Evolutionary conservation across 1,140 invertebrate species (phyloP), one percentile per base, ranked within the genome.

Genomic region (Apis cerana): DNA sequence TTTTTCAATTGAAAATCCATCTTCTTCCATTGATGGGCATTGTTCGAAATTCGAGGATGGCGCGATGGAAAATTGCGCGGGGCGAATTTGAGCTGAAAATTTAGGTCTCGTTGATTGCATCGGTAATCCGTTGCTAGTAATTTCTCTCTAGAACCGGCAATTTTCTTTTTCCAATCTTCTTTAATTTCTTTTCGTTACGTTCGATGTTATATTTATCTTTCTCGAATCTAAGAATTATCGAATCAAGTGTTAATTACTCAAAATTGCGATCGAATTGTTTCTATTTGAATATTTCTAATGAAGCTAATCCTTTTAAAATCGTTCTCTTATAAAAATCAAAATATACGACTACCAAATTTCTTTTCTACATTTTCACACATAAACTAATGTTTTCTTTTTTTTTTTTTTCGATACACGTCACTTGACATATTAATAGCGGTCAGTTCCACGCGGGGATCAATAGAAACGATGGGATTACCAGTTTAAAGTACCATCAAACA

Each of bases 351-450:
- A 17, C 1, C 10, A 0, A 23, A 1, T 13, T 13, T 21, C 4
- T 19, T 12, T 17, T 43, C 2, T 56, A 56, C 17, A 13, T 11
- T 65, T 21, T 43, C 15, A 12, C 19, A 4, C 2, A 15, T 17
- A 15, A 33, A 72, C 58, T 43, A 2, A 8, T 23, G 70, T 13
- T 33, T 33, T 33, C 33, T 43, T 43, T 43, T 43, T 43, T 43
- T 43, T 4, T 33, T 33, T 43, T 43, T 43, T 43, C 4, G 5
- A n/a, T n/a, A 5, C 33, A 33, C 19, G 61, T 23, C 43, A 12
- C 76, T 85, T 71, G 71, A 80, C 58, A 19, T 64, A 17, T 27
- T 64, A 62, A 80, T 69, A 56, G 67, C 74, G 75, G 33, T 85
- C 69, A 75, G 64, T 75, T 59, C 19, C 48, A 48, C 43, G 52